Base-by-base conservation (phyloP, 2,888 invertebrate genomes). In the Craniophora ligustri region DNA sequence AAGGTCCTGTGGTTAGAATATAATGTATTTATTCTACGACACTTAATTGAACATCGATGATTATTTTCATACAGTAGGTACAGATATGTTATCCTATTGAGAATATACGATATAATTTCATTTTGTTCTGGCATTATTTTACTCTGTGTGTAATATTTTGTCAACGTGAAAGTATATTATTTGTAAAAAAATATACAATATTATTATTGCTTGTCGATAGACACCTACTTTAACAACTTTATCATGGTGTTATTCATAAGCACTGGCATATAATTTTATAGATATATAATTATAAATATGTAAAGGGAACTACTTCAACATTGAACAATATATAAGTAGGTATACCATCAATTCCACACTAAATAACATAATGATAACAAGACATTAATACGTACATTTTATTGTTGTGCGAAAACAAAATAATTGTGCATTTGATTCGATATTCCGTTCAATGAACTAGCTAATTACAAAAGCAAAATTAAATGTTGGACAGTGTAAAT, bases 381-480 rank as follows among this genome's bases (percentile, higher is more conserved):
- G 14, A 50, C 51, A 54, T 38, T 56, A 13, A 48, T 41, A 66
- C 34, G 35, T 53, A 58, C 42, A 51, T 51, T 53, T 69, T 45
- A 45, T 55, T 59, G 62, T 82, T 81, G 82, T 84, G 84, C 81
- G 81, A 76, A 44, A 72, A 56, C 63, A 61, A 71, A 72, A 71
- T 63, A 67, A 75, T 80, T 83, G 83, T 85, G 84, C 82, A 79
- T 76, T 79, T 68, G 75, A 79, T 80, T 78, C 72, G 60, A 79
- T 80, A 81, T 66, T 70, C 57, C 63, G 63, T 75, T 61, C 57
- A 50, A 62, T 54, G 40, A 57, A 54, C 69, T 72, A 75, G 65
- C 67, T 65, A 72, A 58, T 62, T 67, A 72, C 15, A 63, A 44
- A 74, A 75, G 66, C 67, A 60, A 76, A 78, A 78, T 74, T 69